phyloP scores from a whole-genome alignment of 1,140 invertebrate genomes.

The Drosophila auraria region DNA sequence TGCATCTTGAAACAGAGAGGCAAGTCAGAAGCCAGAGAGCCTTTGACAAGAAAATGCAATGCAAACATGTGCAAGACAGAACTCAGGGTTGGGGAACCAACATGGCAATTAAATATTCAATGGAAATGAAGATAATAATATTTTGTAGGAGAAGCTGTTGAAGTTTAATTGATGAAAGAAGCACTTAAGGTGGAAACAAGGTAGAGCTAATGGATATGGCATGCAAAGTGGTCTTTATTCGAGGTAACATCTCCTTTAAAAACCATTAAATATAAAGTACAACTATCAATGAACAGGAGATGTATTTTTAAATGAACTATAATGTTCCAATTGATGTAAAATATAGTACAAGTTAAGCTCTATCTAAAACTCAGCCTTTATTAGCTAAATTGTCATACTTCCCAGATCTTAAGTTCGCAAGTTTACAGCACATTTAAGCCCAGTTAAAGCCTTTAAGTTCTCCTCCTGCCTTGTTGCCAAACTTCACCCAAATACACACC shows the following conservation, averaged over 20 bases:
- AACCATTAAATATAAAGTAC: background rate
- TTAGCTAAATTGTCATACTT: background rate
- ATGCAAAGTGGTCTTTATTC: background rate
- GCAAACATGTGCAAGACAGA: slow-evolving; percentile 63
- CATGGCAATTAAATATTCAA: slow-evolving; percentile 48
- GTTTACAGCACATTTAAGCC: slow-evolving; percentile 9
- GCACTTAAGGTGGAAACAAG: background rate
- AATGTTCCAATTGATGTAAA: background rate
- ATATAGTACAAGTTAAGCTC: background rate
- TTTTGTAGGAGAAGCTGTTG: background rate
- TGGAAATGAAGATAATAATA: slow-evolving; percentile 10
- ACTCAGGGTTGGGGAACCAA: slow-evolving; percentile 4
- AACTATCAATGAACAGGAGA: background rate
- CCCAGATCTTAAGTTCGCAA: background rate
- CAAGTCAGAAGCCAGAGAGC: background rate
- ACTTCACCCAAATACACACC: slow-evolving; percentile 46
- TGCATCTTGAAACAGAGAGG: slow-evolving; percentile 30
- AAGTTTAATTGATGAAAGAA: slow-evolving; percentile 6
- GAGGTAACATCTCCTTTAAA: background rate
- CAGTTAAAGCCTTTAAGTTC: slow-evolving; percentile 5
- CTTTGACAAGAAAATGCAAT: slow-evolving; percentile 40
- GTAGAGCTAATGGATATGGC: background rate
- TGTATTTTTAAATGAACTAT: accelerated
- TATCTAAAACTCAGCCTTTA: background rate
- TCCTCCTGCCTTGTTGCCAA: slow-evolving; percentile 35